phyloP scores from a whole-genome alignment of 2,113 vertebrate genomes.

The Takifugu bimaculatus region DNA sequence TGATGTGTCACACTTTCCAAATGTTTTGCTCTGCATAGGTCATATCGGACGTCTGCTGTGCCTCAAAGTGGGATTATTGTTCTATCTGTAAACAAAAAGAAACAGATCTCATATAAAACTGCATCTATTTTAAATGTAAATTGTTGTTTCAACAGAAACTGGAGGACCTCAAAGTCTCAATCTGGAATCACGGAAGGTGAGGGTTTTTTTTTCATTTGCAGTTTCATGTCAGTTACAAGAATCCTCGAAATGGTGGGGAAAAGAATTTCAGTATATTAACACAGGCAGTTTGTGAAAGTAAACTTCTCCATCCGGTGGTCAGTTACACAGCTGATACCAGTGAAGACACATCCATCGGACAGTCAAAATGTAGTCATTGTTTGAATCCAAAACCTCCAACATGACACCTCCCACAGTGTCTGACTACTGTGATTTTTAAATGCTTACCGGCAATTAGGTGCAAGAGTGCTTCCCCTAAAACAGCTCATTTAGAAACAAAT shows the following conservation, averaged over 20 bases:
- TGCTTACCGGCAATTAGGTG: conserved; percentile 44
- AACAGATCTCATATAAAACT: too few species aligned
- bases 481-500: conserved; percentile 47
- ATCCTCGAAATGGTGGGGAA: neutral
- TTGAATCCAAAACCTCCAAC: conserved; percentile 7
- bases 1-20: neutral
- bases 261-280: neutral
- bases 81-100: neutral
- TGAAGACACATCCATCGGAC: neutral
- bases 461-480: conserved; percentile 28
- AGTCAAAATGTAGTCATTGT: conserved; percentile 23
- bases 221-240: neutral
- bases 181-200: neutral
- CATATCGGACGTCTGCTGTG: too few species aligned
- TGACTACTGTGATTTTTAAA: conserved; percentile 41
- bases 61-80: neutral
- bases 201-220: neutral
- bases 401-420: conserved; percentile 11
- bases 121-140: neutral
- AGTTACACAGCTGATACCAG: neutral
- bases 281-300: neutral
- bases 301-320: neutral
- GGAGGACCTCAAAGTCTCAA: neutral
- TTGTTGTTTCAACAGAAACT: neutral
- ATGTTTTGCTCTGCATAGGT: neutral